Evolutionary conservation across 1,140 invertebrate species (phyloP).

Genomic region (Parasteatoda tepidariorum): DNA sequence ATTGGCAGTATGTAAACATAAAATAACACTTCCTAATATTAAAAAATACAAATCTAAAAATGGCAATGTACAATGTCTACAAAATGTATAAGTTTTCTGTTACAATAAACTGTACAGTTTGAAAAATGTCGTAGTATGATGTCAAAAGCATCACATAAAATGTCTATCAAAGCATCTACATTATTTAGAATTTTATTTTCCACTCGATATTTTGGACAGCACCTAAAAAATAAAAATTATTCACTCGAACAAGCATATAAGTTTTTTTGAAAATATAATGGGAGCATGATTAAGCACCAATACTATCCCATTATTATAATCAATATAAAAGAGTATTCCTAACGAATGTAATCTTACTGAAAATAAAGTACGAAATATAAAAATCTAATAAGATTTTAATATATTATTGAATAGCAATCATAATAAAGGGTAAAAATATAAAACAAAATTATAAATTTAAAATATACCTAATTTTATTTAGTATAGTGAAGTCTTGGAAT

Average conservation of each 20-base stretch:
- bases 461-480: too few relatives aligned
- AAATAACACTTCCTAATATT: constrained; percentile 36
- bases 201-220: constrained; percentile 42
- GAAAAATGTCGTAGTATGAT: neutral
- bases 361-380: too few relatives aligned
- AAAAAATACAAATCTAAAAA: constrained; percentile 52
- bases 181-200: neutral
- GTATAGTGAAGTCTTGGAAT: too few relatives aligned
- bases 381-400: too few relatives aligned
- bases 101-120: constrained; percentile 6
- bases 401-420: too few relatives aligned
- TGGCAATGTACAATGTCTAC: constrained; percentile 53
- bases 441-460: too few relatives aligned
- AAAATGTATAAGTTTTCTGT: constrained; percentile 36
- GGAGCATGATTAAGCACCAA: too few relatives aligned
- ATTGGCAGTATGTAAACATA: constrained; percentile 43
- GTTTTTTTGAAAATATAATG: too few relatives aligned
- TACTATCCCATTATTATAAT: too few relatives aligned
- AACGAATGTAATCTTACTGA: too few relatives aligned
- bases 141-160: neutral
- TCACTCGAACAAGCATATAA: neutral
- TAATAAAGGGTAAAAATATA: too few relatives aligned
- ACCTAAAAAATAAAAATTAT: constrained; percentile 17
- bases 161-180: neutral
- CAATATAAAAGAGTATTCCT: too few relatives aligned